Evolutionary conservation across 2,888 invertebrate genomes (phyloP).

Genomic region (Anoplius nigerrimus): DNA sequence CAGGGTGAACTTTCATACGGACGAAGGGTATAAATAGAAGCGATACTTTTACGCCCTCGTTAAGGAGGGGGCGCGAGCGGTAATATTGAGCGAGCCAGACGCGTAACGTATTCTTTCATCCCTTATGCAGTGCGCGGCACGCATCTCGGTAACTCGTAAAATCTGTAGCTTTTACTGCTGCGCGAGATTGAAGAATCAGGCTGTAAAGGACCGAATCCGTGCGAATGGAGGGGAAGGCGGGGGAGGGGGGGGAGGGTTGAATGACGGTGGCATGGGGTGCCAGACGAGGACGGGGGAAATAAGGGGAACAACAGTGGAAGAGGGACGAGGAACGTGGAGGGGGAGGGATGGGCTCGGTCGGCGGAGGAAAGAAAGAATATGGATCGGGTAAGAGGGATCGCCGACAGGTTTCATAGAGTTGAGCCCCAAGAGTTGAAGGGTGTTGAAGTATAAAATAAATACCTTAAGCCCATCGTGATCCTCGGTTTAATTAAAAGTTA

Average conservation of each 20-base stretch:
- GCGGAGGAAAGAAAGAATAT: neutral
- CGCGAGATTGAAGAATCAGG: constrained; percentile 66
- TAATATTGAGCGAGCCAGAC: too few species aligned
- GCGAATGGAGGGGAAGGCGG: constrained; percentile 29
- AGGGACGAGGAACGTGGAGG: constrained; percentile 8
- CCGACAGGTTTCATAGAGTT: constrained; percentile 52
- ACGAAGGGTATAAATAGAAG: too few species aligned
- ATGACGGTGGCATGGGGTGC: too few species aligned
- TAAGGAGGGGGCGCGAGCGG: too few species aligned
- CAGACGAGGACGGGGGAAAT: constrained; percentile 10
- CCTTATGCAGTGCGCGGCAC: constrained; percentile 12
- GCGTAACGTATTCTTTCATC: too few species aligned
- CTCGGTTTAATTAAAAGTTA: constrained; percentile 71
- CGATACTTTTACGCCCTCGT: too few species aligned
- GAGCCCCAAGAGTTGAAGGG: constrained; percentile 41
- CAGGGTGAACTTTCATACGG: too few species aligned
- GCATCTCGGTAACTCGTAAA: constrained; percentile 58
- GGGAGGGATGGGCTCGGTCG: constrained; percentile 4
- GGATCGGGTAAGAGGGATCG: constrained; percentile 15
- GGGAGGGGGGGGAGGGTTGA: neutral
- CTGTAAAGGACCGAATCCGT: constrained; percentile 60
- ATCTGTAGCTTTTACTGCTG: constrained; percentile 64
- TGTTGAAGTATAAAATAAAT: constrained; percentile 69
- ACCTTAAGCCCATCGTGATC: constrained; percentile 67
- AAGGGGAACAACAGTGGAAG: constrained; percentile 4